Evolutionary conservation across 1,140 invertebrate species (phyloP), one percentile per base, ranked within the genome.

Genomic region (Ephestia elutella): DNA sequence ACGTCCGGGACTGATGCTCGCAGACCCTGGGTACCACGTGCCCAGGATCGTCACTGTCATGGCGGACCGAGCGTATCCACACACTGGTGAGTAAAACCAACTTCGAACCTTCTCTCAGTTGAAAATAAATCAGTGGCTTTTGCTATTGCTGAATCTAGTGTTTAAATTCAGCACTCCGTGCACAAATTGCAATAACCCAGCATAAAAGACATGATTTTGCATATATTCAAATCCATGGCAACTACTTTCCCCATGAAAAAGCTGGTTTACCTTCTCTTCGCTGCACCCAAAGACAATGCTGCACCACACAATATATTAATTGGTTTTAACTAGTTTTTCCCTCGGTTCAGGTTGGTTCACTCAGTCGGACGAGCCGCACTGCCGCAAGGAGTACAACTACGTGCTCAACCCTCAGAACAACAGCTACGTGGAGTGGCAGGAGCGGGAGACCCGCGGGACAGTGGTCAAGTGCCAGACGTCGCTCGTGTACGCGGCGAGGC

Each of bases 1-100:
- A 13, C 91, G 96, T 32, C 79, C 82, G 0, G 96, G 96, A 10
- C 89, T 95, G 17, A 85, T 97, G 79, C 90, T 97, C 2, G 91
- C 96, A 15, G 96, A 97, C 88, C 95, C 96, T 0, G 96, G 96
- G 8, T 98, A 97, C 83, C 96, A 98, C 80, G 93, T 97, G 44
- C 93, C 93, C 19, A 90, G 95, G 35, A 94, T 95, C 15, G 91
- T 97, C 49, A 95, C 95, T 18, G 94, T 97, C 20, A 98, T 97
- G 96, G 87, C 91, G 18, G 96, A 97, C 80, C 90, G 93, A 54
- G 86, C 89, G 21, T 96, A 95, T 86, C 96, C 96, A 3, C 95
- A 97, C 77, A 97, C 96, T 32, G 94, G 92, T 92, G 66, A 80
- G 76, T 76, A 32, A 32, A 32, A 1, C 1, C 9, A 7, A 32